These are phyloP conservation scores for Vombatus ursinus DNA, from an alignment of 2,113 vertebrate genomes.

Conservation along the genomic window DNA sequence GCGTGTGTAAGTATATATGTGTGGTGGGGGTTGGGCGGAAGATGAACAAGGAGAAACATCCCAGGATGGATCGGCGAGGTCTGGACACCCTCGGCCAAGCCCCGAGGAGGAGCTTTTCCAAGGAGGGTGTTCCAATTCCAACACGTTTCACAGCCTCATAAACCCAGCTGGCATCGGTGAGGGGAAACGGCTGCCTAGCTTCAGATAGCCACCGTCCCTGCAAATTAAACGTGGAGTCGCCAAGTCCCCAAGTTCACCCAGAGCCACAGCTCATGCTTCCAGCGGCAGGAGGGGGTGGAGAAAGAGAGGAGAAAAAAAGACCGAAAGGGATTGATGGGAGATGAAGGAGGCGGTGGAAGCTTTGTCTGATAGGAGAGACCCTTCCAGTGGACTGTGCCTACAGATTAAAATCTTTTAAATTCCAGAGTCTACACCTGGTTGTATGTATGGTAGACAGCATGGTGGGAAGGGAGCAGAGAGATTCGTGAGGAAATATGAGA, in stretches of 20 bases:
- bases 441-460: background rate
- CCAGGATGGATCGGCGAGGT: conserved; percentile 49
- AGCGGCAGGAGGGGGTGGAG: conserved; percentile 73
- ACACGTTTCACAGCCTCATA: conserved; percentile 71
- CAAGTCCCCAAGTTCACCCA: conserved; percentile 73
- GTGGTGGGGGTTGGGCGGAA: background rate
- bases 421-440: conserved; percentile 70
- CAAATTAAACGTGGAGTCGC: conserved; percentile 66
- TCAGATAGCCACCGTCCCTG: conserved; percentile 72
- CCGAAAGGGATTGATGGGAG: conserved; percentile 76
- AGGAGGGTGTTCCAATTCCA: conserved; percentile 68
- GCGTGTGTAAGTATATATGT: background rate
- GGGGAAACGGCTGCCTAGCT: conserved; percentile 69
- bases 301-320: conserved; percentile 77
- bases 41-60: conserved; percentile 3
- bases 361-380: conserved; percentile 28
- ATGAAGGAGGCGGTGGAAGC: conserved; percentile 35
- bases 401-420: conserved; percentile 76
- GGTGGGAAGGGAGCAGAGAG: conserved; percentile 75
- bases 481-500: conserved; percentile 42
- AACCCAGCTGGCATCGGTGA: conserved; percentile 70
- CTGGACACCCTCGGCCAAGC: conserved; percentile 69
- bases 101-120: conserved; percentile 75
- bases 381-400: conserved; percentile 80
- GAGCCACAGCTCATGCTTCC: conserved; percentile 68